phyloP scores from a whole-genome alignment of 2,888 invertebrate species.

The Physocephala rufipes region DNA sequence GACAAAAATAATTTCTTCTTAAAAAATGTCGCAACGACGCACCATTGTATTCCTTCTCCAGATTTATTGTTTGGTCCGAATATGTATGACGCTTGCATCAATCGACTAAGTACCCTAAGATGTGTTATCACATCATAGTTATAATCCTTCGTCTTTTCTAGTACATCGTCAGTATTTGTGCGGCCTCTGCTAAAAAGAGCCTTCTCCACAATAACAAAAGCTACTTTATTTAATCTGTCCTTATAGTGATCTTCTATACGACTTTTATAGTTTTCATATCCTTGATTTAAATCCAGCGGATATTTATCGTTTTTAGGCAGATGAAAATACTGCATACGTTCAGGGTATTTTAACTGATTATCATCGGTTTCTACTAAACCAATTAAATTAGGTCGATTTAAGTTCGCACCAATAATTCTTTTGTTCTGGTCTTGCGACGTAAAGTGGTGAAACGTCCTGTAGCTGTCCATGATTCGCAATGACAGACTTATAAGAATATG shows the following conservation, averaged over 20 bases:
- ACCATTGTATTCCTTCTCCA: neutral
- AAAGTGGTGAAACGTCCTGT: neutral
- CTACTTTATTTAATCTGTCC: neutral
- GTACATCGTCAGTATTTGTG: neutral
- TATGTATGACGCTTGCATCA: slow-evolving; percentile 15
- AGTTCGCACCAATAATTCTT: neutral
- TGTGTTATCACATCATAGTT: slow-evolving; percentile 18
- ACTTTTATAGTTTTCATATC: neutral
- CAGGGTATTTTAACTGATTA: neutral
- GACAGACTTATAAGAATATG: no score
- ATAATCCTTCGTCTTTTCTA: neutral
- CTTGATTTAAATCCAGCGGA: slow-evolving; percentile 24
- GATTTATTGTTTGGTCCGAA: neutral
- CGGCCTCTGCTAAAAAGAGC: no score
- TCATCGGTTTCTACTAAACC: slow-evolving; percentile 1
- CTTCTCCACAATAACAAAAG: neutral
- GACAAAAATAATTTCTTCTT: slow-evolving; percentile 22
- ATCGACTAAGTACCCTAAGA: neutral
- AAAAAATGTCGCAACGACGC: slow-evolving; percentile 2
- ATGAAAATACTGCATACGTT: slow-evolving; percentile 15
- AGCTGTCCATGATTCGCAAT: neutral
- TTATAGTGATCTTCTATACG: neutral
- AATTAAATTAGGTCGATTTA: neutral
- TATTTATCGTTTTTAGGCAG: neutral
- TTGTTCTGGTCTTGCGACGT: neutral